Conservation (phyloP, 2,888 invertebrate genomes). For the Drosophila setosimentum region DNA sequence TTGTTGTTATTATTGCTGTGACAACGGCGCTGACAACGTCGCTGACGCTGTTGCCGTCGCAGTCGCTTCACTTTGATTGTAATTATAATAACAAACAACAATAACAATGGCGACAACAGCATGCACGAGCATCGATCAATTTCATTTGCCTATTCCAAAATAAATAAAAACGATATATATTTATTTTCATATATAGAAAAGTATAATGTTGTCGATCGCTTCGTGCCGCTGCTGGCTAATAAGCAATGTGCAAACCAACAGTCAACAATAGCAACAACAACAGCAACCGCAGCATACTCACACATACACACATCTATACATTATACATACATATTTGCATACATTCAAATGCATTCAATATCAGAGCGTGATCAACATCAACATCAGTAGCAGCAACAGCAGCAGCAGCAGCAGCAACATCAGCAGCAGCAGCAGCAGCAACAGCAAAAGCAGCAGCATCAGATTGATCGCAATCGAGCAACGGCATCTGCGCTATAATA, state of each 20-base stretch:
- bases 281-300: not conserved
- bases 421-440: conserved; percentile 13
- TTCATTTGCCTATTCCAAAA: conserved; percentile 33
- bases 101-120: conserved; percentile 22
- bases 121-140: conserved; percentile 40
- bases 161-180: not conserved
- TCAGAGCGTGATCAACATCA: conserved; percentile 53
- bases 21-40: conserved; percentile 8
- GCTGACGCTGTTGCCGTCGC: conserved; percentile 16
- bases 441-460: conserved; percentile 19
- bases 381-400: conserved; percentile 14
- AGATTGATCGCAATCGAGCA: conserved; percentile 43
- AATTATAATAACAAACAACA: conserved; percentile 50
- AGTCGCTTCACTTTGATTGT: conserved; percentile 55
- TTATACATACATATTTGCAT: not conserved
- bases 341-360: conserved; percentile 54
- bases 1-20: conserved; percentile 1
- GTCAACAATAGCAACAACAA: not conserved
- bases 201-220: conserved; percentile 46
- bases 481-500: conserved; percentile 25
- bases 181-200: not conserved
- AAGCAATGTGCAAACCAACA: not conserved
- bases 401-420: not conserved
- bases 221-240: conserved; percentile 33
- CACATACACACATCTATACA: not conserved